Evolutionary conservation across 2,113 vertebrate genomes (phyloP).

Genomic region (Macrotus californicus): DNA sequence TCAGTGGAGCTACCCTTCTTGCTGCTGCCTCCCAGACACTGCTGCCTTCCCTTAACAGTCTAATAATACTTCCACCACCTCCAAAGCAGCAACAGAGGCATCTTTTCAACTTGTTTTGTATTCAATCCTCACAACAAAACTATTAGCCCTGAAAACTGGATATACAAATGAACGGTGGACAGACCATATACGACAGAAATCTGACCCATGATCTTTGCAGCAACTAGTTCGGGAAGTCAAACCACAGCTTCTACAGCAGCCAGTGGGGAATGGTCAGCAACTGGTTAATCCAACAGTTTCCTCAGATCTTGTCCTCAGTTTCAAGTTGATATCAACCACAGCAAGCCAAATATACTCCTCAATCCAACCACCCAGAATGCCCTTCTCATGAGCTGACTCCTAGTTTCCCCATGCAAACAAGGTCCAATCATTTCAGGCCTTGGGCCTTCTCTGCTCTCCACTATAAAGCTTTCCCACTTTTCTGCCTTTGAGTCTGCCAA

Average conservation of each 20-base stretch:
- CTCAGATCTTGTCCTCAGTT: not conserved
- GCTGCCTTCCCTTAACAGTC: not conserved
- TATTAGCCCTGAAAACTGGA: not conserved
- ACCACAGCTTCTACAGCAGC: not conserved
- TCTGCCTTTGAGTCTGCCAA: not conserved
- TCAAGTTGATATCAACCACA: not conserved
- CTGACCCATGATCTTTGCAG: not conserved
- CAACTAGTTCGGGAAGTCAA: not conserved
- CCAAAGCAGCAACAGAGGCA: not conserved
- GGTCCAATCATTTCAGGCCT: not conserved
- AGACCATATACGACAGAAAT: not conserved
- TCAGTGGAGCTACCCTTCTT: not conserved
- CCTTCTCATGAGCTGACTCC: not conserved
- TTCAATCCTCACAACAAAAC: not conserved
- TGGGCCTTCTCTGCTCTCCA: not conserved
- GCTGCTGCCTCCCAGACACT: not conserved
- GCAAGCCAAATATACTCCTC: not conserved
- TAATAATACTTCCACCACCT: not conserved
- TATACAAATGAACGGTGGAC: not conserved
- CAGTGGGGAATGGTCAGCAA: not conserved
- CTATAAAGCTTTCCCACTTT: not conserved
- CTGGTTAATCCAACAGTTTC: not conserved
- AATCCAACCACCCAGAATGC: not conserved
- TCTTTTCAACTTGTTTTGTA: not conserved
- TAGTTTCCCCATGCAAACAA: not conserved